Percentiles rank a stretch among this genome's conserved stretches.
phyloP scores from a whole-genome alignment of 2,888 invertebrate genomes.

The Folsomia candida region DNA sequence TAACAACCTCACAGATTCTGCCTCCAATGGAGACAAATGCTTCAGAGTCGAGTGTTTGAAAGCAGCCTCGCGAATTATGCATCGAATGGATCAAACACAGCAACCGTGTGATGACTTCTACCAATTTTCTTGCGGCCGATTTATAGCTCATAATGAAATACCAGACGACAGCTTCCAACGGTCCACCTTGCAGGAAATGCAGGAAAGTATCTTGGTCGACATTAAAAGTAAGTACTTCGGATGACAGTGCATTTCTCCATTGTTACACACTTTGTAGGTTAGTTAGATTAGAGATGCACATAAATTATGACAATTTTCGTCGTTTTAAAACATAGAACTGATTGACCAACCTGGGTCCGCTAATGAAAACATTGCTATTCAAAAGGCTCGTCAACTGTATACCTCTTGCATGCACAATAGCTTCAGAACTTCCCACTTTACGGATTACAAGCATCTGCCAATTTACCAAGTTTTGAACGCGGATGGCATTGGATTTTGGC shows the following conservation, averaged over 20 bases:
- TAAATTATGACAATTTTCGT: too few relatives aligned
- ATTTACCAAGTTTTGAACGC: slow-evolving; percentile 52
- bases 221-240: slow-evolving; percentile 53
- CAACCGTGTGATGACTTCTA: slow-evolving; percentile 54
- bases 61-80: slow-evolving; percentile 53
- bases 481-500: slow-evolving; percentile 53
- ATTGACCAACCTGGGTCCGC: slow-evolving; percentile 51
- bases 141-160: slow-evolving; percentile 53
- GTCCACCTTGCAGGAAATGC: slow-evolving; percentile 55
- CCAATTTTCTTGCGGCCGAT: slow-evolving; percentile 54
- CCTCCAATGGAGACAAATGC: slow-evolving; percentile 41
- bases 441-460: slow-evolving; percentile 51
- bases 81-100: slow-evolving; percentile 52
- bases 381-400: slow-evolving; percentile 54
- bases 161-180: slow-evolving; percentile 54
- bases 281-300: too few relatives aligned
- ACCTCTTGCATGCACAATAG: slow-evolving; percentile 55
- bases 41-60: slow-evolving; percentile 52
- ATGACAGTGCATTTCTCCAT: neutral
- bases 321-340: slow-evolving; percentile 47
- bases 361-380: slow-evolving; percentile 51
- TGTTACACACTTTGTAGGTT: too few relatives aligned
- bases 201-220: slow-evolving; percentile 54
- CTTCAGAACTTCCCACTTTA: slow-evolving; percentile 51
- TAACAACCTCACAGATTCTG: neutral